Evolutionary conservation across 2,797 vertebrate species (phyloP).

Genomic region (Heteromormyrus szaboi): DNA sequence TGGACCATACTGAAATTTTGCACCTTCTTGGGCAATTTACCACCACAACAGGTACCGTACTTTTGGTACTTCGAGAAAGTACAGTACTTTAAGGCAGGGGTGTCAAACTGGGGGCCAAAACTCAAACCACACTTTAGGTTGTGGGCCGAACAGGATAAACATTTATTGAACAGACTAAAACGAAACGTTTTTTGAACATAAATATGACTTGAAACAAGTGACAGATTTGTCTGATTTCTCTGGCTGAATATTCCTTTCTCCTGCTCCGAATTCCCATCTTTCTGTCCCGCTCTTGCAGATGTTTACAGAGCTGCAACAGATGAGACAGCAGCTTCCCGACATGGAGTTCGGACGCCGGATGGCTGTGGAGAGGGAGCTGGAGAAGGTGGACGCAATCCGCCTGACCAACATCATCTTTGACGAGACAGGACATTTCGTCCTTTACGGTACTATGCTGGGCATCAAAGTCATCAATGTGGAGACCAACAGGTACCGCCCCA

Average conservation of each 20-base stretch:
- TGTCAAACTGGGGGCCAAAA: no score
- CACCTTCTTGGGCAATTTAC: no score
- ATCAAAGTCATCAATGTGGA: conserved; percentile 98
- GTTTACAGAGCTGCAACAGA: conserved; percentile 98
- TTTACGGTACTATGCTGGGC: conserved; percentile 97
- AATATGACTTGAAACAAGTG: background rate
- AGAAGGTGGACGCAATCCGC: conserved; percentile 90
- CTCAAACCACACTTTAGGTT: no score
- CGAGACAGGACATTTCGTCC: conserved; percentile 94
- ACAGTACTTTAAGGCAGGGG: no score
- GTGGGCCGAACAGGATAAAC: no score
- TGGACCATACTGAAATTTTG: no score
- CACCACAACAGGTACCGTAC: no score
- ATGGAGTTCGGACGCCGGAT: conserved; percentile 98
- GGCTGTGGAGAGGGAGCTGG: conserved; percentile 91
- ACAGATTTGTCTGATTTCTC: background rate
- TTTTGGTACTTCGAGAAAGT: no score
- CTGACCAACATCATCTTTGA: conserved; percentile 94
- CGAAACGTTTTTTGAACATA: no score
- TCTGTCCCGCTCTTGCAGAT: conserved; percentile 61
- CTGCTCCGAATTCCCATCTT: background rate
- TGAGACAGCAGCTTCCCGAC: conserved; percentile 94
- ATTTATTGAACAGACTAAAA: no score
- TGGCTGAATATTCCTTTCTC: background rate
- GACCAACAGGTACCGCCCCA: conserved; percentile 74